Evolutionary conservation across 2,113 vertebrate genomes (phyloP).

Genomic region (Rhynchomys soricoides): DNA sequence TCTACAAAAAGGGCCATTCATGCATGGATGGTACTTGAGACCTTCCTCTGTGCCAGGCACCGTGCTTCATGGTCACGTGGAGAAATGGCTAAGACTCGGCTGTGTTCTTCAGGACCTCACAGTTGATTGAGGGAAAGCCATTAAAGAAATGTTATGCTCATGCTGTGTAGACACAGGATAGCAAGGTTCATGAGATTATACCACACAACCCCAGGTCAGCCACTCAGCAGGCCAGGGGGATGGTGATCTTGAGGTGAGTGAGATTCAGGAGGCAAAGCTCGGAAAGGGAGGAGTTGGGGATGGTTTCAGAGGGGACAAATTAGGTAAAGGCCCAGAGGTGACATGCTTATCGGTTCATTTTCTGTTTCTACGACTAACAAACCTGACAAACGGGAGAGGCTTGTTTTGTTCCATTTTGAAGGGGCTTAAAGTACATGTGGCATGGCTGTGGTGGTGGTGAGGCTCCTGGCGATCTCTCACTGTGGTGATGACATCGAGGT

Average conservation of each 20-base stretch:
- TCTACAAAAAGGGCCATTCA: neutral
- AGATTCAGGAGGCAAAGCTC: neutral
- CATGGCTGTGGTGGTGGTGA: neutral
- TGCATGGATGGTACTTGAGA: neutral
- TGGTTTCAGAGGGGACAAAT: neutral
- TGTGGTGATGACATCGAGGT: neutral
- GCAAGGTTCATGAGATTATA: neutral
- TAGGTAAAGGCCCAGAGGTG: neutral
- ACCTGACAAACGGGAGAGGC: neutral
- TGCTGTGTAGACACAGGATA: neutral
- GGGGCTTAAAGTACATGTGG: neutral
- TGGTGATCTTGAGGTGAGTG: neutral
- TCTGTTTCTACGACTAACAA: neutral
- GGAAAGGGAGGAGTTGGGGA: neutral
- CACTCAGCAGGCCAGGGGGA: neutral
- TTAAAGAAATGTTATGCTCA: neutral
- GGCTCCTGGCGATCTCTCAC: no score
- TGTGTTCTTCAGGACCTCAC: neutral
- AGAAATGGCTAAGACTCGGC: neutral
- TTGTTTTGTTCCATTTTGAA: neutral
- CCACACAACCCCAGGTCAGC: fast-evolving
- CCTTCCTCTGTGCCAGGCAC: neutral
- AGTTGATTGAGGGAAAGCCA: neutral
- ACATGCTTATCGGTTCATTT: neutral
- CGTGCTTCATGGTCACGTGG: neutral